phyloP scores from a whole-genome alignment of 1,140 invertebrate species.

The Mycetomoellerius zeteki region DNA sequence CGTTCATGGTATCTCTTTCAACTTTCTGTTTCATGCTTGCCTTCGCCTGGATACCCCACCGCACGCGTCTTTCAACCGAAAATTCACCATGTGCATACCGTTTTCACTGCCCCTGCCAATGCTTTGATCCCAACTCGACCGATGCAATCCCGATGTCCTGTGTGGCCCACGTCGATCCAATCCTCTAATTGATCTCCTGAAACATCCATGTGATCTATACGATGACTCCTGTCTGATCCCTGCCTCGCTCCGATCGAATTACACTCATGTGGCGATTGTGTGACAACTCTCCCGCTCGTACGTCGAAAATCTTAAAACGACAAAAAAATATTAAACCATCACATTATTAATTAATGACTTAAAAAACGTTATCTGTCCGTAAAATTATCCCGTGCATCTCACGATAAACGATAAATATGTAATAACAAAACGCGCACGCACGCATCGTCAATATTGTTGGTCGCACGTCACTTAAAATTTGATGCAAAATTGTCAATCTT shows the following conservation, averaged over 20 bases:
- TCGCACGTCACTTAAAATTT: constrained; percentile 67
- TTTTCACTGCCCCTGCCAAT: constrained; percentile 62
- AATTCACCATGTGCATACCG: constrained; percentile 72
- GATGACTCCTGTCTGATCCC: constrained; percentile 41
- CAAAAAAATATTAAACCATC: background rate
- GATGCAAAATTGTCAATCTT: constrained; percentile 46
- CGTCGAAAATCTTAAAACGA: constrained; percentile 18
- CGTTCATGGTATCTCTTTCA: constrained; percentile 85
- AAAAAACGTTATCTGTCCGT: background rate
- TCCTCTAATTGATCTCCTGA: constrained; percentile 70
- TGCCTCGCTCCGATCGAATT: constrained; percentile 58
- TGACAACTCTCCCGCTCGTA: constrained; percentile 52
- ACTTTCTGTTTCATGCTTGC: constrained; percentile 87
- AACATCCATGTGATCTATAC: constrained; percentile 65
- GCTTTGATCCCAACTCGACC: constrained; percentile 71
- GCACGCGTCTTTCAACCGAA: constrained; percentile 84
- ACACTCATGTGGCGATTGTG: constrained; percentile 79
- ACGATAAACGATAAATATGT: constrained; percentile 24
- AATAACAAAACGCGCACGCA: constrained; percentile 37
- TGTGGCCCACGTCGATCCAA: constrained; percentile 38
- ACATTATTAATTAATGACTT: background rate
- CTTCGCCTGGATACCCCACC: constrained; percentile 82
- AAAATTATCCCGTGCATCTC: constrained; percentile 39
- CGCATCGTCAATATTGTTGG: constrained; percentile 38
- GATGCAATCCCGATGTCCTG: constrained; percentile 54